These are phyloP conservation scores for Cyrtorhinus lividipennis DNA, from an alignment of 1,140 invertebrate species.

Conservation along the genomic window DNA sequence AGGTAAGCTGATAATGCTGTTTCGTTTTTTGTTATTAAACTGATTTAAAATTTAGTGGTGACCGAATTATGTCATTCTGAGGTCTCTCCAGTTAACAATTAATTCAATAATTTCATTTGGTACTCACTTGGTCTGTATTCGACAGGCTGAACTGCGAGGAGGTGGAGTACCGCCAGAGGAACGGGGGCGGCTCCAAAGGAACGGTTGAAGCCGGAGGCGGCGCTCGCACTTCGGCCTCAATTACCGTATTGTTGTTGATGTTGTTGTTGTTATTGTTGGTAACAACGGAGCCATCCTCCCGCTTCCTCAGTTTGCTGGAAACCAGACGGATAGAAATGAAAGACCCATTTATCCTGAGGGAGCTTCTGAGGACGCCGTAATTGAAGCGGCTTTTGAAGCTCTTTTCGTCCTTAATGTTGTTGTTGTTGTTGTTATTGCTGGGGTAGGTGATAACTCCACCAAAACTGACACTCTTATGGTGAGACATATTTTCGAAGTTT, in stretches of 20 bases:
- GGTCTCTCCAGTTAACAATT: too few relatives aligned
- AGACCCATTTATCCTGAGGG: conserved; percentile 43
- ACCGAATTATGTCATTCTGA: too few relatives aligned
- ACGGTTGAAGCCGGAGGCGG: conserved; percentile 18
- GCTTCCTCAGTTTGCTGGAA: conserved; percentile 69
- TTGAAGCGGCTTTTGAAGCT: conserved; percentile 27
- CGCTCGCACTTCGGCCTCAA: conserved; percentile 17
- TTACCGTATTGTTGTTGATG: conserved; percentile 20
- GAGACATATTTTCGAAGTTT: conserved; percentile 19
- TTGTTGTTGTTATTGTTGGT: conserved; percentile 22
- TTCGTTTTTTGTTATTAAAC: too few relatives aligned
- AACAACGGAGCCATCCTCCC: conserved; percentile 41
- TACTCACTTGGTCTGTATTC: conserved; percentile 56
- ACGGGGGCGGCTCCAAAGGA: conserved; percentile 38
- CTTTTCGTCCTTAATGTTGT: conserved; percentile 21
- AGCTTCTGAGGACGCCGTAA: conserved; percentile 25
- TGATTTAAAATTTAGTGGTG: too few relatives aligned
- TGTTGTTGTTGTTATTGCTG: conserved; percentile 14
- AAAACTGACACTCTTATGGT: conserved; percentile 24
- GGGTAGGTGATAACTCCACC: conserved; percentile 26
- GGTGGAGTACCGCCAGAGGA: conserved; percentile 63
- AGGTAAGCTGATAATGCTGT: too few relatives aligned
- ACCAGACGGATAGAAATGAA: conserved; percentile 73
- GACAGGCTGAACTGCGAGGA: conserved; percentile 57
- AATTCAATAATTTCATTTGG: too few relatives aligned